These are phyloP conservation scores for Tetramorium bicarinatum DNA, from an alignment of 2,888 invertebrate species.

Conservation along the genomic window DNA sequence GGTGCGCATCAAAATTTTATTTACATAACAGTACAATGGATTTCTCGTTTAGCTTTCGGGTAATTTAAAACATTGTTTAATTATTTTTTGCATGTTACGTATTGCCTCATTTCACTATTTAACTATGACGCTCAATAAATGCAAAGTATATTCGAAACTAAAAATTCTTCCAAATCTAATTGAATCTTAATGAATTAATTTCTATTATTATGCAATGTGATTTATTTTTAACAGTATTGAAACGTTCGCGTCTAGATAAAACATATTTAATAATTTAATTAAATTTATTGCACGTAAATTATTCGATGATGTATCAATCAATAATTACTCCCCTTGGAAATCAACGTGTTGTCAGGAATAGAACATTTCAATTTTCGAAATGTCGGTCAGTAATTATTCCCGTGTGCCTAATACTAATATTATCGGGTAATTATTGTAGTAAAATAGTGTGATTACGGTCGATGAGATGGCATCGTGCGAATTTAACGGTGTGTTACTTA, in stretches of 20 bases:
- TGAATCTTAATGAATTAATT: not conserved
- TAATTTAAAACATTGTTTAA: conserved; percentile 12
- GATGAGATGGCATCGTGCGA: conserved; percentile 10
- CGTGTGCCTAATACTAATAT: conserved; percentile 8
- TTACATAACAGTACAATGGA: conserved; percentile 3
- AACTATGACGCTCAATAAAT: not conserved
- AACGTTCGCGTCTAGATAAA: not conserved
- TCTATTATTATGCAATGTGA: not conserved
- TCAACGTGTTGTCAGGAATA: not conserved
- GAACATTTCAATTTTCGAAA: conserved; percentile 33
- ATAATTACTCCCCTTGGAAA: conserved; percentile 19
- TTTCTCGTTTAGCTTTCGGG: conserved; percentile 1
- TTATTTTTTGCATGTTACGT: not conserved
- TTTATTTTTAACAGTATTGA: not conserved
- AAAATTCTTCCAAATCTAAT: not conserved
- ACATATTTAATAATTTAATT: conserved; percentile 9
- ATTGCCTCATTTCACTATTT: conserved; percentile 7
- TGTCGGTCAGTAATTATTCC: conserved; percentile 16
- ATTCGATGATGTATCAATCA: not conserved
- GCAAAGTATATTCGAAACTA: not conserved
- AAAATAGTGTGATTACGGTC: conserved; percentile 19
- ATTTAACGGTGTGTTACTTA: conserved; percentile 22
- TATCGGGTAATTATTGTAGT: conserved; percentile 4
- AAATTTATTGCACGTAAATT: not conserved
- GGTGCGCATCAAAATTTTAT: not conserved